Percentiles rank a stretch among this genome's conserved stretches.
Conservation (phyloP, 2,888 invertebrate species). For the Petrolisthes manimaculis region DNA sequence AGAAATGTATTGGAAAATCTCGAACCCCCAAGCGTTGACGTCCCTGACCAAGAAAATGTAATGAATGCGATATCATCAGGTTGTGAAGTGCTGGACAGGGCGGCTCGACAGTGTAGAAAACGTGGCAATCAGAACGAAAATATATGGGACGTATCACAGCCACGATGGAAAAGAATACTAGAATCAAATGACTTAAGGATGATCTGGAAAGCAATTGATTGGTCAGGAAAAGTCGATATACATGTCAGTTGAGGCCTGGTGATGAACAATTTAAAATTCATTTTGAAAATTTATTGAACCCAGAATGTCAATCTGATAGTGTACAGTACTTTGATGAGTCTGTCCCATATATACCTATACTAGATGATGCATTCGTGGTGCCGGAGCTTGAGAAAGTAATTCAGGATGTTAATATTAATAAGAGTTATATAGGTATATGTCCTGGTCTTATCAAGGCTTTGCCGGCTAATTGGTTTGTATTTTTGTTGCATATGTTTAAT, state of each 20-base stretch:
- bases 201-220: too few species aligned
- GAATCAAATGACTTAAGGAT: background rate
- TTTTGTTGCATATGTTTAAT: too few species aligned
- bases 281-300: too few species aligned
- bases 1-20: background rate
- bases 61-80: background rate
- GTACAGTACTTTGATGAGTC: too few species aligned
- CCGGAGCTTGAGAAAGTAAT: too few species aligned
- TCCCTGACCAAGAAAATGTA: background rate
- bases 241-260: background rate
- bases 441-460: too few species aligned
- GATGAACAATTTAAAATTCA: conserved; percentile 5
- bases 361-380: too few species aligned
- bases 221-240: background rate
- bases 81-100: background rate
- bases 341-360: too few species aligned
- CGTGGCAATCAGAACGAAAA: background rate
- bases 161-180: conserved; percentile 7
- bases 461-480: too few species aligned
- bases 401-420: too few species aligned
- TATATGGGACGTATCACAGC: conserved; percentile 8
- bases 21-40: background rate
- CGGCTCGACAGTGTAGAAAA: background rate
- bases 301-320: too few species aligned
- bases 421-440: too few species aligned